These are phyloP conservation scores for Bombus polaris DNA, from an alignment of 1,140 invertebrate species.

Conservation along the genomic window DNA sequence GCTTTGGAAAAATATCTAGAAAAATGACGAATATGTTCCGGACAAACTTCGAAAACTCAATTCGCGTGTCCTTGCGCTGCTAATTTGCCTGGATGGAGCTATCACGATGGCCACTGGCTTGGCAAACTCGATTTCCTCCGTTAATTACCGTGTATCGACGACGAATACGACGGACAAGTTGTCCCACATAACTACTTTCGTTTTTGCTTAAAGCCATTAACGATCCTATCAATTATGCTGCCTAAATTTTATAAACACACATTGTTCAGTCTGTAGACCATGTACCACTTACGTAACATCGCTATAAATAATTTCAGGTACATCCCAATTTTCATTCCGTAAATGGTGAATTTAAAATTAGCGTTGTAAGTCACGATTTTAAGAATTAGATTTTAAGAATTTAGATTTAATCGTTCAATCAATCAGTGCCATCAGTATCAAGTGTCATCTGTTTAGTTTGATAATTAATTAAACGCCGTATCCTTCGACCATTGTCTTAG, in stretches of 20 bases:
- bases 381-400: too few species aligned
- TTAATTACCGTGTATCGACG: constrained; percentile 21
- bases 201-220: background rate
- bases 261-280: too few species aligned
- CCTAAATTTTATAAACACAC: background rate
- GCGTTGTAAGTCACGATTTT: too few species aligned
- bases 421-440: too few species aligned
- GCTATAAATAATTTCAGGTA: too few species aligned
- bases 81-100: constrained; percentile 21
- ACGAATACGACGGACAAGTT: constrained; percentile 14
- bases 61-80: background rate
- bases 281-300: too few species aligned
- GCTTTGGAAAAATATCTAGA: background rate
- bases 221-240: background rate
- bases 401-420: too few species aligned
- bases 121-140: constrained; percentile 24
- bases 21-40: background rate
- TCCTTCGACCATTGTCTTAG: too few species aligned
- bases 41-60: background rate
- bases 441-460: too few species aligned
- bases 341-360: too few species aligned
- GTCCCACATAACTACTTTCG: background rate
- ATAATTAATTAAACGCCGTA: too few species aligned
- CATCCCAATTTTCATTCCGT: too few species aligned
- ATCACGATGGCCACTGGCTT: background rate